Base-by-base conservation (phyloP, 1,140 invertebrate genomes). In the Belonocnema kinseyi region DNA sequence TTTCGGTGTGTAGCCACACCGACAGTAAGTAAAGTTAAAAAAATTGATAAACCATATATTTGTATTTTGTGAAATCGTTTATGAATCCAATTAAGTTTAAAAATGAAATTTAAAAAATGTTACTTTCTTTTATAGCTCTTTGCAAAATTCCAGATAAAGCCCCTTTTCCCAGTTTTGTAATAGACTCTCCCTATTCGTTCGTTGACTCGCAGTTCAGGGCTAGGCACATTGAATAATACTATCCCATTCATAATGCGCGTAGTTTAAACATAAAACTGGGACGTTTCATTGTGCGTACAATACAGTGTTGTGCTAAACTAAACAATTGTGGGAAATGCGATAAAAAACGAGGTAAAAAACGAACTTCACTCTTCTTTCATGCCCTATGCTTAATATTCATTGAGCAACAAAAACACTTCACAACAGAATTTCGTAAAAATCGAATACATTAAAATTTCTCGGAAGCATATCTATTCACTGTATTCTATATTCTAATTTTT, bases 191-290 rank as follows among this genome's bases (percentile, higher is more conserved):
- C 26, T 66, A 40, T 66, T 66, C 61, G 61, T 66, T 40, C 33
- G 40, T 66, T 66, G 61, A 66, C 61, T 66, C 26, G 3, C 61
- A 66, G 61, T 66, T 66, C 61, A 66, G 61, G 61, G 61, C 61
- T 66, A 66, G 61, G 61, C 61, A 66, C 26, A 66, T 66, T 66
- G 58, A 40, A 66, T 66, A 40, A n/a, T 61, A 66, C 61, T 46
- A 66, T 40, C 61, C 46, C 61, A 66, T 66, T 66, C 61, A 66
- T 66, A 66, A 66, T 66, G 61, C 61, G 61, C 61, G 61, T 66
- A 66, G 61, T 46, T 66, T 66, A 40, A 33, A 33, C 33, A 17
- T 56, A 17, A 66, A 66, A 66, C 61, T 66, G 26, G 61, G 33
- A 66, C 61, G 61, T 3, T 40, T 14, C 61, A 66, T 66, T 66